These are phyloP conservation scores for Nomada ferruginata DNA, from an alignment of 2,888 invertebrate genomes.

Conservation along the genomic window DNA sequence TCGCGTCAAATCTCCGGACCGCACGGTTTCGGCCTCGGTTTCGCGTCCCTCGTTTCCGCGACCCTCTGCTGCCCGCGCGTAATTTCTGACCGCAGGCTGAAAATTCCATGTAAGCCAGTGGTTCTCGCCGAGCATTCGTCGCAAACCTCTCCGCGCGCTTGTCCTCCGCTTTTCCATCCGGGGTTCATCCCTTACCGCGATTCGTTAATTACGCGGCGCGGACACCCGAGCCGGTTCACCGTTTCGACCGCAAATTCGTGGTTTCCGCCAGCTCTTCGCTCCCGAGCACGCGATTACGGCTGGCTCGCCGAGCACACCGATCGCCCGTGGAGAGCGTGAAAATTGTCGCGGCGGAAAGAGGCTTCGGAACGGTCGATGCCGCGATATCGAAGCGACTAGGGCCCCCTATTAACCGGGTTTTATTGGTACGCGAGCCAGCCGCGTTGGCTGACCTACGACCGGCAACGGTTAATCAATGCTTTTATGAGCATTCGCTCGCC, in stretches of 20 bases:
- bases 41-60: conserved; percentile 31
- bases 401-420: conserved; percentile 76
- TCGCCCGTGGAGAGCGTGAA: conserved; percentile 38
- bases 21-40: conserved; percentile 53
- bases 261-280: conserved; percentile 27
- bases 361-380: conserved; percentile 52
- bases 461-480: conserved; percentile 82
- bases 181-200: conserved; percentile 34
- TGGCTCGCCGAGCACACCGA: neutral
- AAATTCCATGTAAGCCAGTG: conserved; percentile 65
- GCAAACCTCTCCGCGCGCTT: conserved; percentile 21
- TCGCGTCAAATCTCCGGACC: conserved; percentile 46
- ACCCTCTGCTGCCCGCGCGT: conserved; percentile 33
- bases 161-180: conserved; percentile 5
- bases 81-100: conserved; percentile 67
- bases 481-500: conserved; percentile 80
- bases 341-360: conserved; percentile 42
- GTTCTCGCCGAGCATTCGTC: conserved; percentile 19
- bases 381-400: conserved; percentile 69
- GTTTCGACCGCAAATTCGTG: conserved; percentile 59
- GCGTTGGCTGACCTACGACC: conserved; percentile 77
- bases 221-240: conserved; percentile 40
- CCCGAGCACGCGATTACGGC: neutral
- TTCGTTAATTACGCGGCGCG: conserved; percentile 69
- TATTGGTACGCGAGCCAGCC: conserved; percentile 73